phyloP scores from a whole-genome alignment of 2,888 invertebrate species.

The Oligia fasciuncula region DNA sequence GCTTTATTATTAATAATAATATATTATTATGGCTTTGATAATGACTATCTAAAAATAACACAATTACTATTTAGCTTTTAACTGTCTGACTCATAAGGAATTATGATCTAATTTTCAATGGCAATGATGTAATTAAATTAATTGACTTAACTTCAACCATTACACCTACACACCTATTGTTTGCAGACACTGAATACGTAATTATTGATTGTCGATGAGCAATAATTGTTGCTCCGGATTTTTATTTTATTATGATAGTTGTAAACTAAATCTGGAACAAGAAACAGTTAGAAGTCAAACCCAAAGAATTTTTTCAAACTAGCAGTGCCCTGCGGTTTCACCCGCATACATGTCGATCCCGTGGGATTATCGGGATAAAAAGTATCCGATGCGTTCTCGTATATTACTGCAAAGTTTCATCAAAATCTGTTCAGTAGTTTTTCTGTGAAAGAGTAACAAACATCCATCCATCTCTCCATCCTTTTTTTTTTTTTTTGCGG shows the following conservation, averaged over 20 bases:
- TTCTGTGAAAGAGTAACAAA: no score
- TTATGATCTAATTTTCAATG: conserved; percentile 34
- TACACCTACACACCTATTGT: conserved; percentile 55
- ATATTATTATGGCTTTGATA: background rate
- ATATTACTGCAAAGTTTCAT: no score
- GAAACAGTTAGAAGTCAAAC: background rate
- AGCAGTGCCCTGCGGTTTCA: no score
- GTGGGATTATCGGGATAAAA: no score
- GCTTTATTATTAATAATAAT: background rate
- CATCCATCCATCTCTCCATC: no score
- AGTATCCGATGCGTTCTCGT: no score
- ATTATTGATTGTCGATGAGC: conserved; percentile 8
- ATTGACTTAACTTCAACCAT: conserved; percentile 29
- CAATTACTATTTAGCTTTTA: conserved; percentile 12
- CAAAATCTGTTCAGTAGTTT: no score
- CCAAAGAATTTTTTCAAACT: no score
- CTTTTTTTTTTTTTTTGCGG: no score
- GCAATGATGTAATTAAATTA: conserved; percentile 36
- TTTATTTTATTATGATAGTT: background rate
- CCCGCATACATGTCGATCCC: no score
- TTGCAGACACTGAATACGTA: conserved; percentile 14
- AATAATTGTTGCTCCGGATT: background rate
- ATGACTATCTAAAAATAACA: conserved; percentile 18
- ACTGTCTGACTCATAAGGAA: background rate
- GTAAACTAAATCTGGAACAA: background rate